These are phyloP conservation scores for Pachyrhynchus sulphureomaculatus DNA, from an alignment of 1,140 invertebrate species.

Conservation along the genomic window DNA sequence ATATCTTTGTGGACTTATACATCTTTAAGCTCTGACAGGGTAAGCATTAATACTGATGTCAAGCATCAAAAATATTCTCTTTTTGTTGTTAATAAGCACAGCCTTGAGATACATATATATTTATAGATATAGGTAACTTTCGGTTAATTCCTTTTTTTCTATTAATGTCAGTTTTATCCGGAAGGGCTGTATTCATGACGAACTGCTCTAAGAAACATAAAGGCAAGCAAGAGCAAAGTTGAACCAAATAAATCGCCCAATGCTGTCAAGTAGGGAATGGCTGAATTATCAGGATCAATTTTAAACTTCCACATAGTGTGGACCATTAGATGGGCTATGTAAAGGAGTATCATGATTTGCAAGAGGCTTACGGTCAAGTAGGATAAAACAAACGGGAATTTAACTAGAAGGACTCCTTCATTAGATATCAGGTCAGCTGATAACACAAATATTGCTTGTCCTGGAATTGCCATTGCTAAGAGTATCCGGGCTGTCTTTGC, in stretches of 20 bases:
- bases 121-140: conserved; percentile 11
- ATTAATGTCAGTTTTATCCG: not conserved
- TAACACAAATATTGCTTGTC: conserved; percentile 88
- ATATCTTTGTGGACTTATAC: too few relatives aligned
- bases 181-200: conserved; percentile 30
- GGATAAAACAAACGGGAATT: conserved; percentile 61
- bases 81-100: not conserved
- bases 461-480: conserved; percentile 83
- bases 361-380: conserved; percentile 63
- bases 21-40: too few relatives aligned
- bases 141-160: not conserved
- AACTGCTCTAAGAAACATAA: conserved; percentile 73
- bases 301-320: conserved; percentile 88
- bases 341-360: conserved; percentile 77
- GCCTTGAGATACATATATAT: too few relatives aligned
- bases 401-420: conserved; percentile 58
- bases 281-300: conserved; percentile 95
- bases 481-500: conserved; percentile 84
- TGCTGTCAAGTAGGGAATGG: conserved; percentile 94
- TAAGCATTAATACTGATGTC: too few relatives aligned
- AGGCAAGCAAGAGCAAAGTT: conserved; percentile 79
- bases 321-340: conserved; percentile 84
- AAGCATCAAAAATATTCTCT: not conserved
- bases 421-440: conserved; percentile 73
- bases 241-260: conserved; percentile 92